Evolutionary conservation across 2,797 vertebrate genomes (phyloP), one percentile per base, ranked within the genome.

Genomic region (Coilia nasus): DNA sequence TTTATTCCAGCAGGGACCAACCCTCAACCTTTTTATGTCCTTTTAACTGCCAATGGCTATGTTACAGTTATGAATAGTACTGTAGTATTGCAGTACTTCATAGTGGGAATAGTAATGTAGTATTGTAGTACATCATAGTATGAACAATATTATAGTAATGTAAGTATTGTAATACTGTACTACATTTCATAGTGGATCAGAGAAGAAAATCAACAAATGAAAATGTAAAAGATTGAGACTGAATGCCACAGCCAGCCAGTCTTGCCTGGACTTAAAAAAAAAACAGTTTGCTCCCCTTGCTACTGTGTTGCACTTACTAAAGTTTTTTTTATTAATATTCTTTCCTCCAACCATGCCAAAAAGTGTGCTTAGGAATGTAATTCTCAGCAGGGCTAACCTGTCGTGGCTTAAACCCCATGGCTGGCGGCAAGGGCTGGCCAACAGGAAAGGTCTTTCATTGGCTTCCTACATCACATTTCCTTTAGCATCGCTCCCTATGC

Each of bases 391-490:
- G 31, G 25, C 28, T 71, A 4, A 71, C 28, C 35, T 41, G 31
- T 78, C 15, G 11, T 78, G 17, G 71, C 1, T 21, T 0, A 78
- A 78, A 15, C 35, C 31, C 15, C 14, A 78, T 41, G 31, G 71
- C 71, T 78, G 19, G 71, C 1, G 71, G 31, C 71, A 19, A 25
- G 17, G 71, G 28, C 71, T 5, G 6, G 19, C 71, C 71, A 78
- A 31, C 35, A 0, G 19, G 71, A 44, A 7, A 44, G 17, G 15
- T 35, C 67, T 75, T 82, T 83, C 64, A 83, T 81, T 50, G 60
- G 83, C 47, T 78, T 78, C 67, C 84, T 85, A 81, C 25, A 31
- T 82, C 82, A 64, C 82, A n/a, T 62, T 78, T 80, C 67, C 78
- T 81, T 59, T 23, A 60, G 57, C 62, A 64, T 64, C 28, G 62